Base-by-base conservation (phyloP, 2,113 vertebrate species). In the Aspidoscelis tigris region DNA sequence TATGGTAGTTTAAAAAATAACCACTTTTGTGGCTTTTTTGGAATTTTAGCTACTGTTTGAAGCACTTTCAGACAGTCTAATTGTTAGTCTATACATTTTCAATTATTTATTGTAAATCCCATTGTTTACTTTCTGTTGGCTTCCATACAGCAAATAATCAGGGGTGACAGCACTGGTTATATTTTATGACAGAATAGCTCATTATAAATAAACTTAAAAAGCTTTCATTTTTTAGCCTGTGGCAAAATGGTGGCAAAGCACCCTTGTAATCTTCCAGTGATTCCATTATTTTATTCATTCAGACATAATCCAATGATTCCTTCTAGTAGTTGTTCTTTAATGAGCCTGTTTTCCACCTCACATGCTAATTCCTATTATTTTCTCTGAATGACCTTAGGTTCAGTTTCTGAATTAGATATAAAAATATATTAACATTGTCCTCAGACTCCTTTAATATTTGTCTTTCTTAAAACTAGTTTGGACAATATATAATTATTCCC, bases 221-320 rank as follows among this genome's bases (percentile, higher is more conserved):
- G 64, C 58, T n/a, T 74, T 61, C 39, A 7, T 61, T 75, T 65
- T 75, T 74, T 64, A 44, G 71, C 71, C 41, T 66, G 26, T 65
- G 41, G 58, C 71, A 74, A 65, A 82, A 82, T 82, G 81, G 71
- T 75, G 72, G 81, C 81, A 82, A 75, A 18, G 41, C 24, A 75
- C 41, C 16, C 8, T 44, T 81, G 39, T 74, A 64, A 61, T n/a
- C 41, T 66, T 47, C 58, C 16, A 33, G 24, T 74, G 55, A 47
- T 82, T 47, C 55, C 41, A 66, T 75, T 74, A 4, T 43, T 50
- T 82, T 82, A 82, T 82, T 66, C 71, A 47, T 75, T 75, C 58
- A 75, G 81, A 50, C 71, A 82, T 75, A 74, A 50, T 75, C 5
- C 43, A 24, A 47, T 75, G 43, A 26, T 82, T 73, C 41, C 22